Evolutionary conservation across 2,113 vertebrate genomes (phyloP).

Genomic region (Seriola rivoliana): DNA sequence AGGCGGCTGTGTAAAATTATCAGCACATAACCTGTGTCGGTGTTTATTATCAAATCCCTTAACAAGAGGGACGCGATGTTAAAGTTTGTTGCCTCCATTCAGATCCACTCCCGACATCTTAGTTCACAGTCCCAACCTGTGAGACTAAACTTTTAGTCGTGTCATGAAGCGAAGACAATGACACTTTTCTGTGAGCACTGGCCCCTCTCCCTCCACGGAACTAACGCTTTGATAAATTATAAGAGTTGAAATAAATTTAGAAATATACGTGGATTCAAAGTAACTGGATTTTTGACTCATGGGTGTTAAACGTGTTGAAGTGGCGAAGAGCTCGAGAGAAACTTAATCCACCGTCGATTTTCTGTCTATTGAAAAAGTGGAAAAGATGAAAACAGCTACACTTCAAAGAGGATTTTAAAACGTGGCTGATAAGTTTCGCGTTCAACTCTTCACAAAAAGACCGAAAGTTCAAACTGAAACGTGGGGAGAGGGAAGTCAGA

Average conservation of each 20-base stretch:
- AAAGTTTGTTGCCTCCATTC: constrained; percentile 33
- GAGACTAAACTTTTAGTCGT: constrained; percentile 37
- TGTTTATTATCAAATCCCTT: constrained; percentile 57
- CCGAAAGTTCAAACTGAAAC: constrained; percentile 39
- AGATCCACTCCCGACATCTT: constrained; percentile 39
- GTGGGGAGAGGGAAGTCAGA: constrained; percentile 23
- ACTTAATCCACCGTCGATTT: background rate
- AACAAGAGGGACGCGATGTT: constrained; percentile 23
- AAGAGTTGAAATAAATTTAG: too few species aligned
- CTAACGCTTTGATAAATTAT: too few species aligned
- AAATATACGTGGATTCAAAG: background rate
- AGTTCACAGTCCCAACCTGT: constrained; percentile 24
- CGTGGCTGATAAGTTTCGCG: constrained; percentile 36
- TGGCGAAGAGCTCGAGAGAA: background rate
- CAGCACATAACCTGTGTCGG: constrained; percentile 56
- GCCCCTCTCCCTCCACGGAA: background rate
- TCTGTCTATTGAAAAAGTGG: background rate
- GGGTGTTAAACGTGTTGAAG: constrained; percentile 13
- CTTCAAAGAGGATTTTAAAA: constrained; percentile 41
- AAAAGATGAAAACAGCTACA: constrained; percentile 7
- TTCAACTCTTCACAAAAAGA: background rate
- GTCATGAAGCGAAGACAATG: constrained; percentile 31
- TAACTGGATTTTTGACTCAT: background rate
- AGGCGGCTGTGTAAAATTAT: constrained; percentile 61
- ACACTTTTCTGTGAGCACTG: constrained; percentile 34